Evolutionary conservation across 2,113 vertebrate genomes (phyloP).

Genomic region (Chaetura pelagica): DNA sequence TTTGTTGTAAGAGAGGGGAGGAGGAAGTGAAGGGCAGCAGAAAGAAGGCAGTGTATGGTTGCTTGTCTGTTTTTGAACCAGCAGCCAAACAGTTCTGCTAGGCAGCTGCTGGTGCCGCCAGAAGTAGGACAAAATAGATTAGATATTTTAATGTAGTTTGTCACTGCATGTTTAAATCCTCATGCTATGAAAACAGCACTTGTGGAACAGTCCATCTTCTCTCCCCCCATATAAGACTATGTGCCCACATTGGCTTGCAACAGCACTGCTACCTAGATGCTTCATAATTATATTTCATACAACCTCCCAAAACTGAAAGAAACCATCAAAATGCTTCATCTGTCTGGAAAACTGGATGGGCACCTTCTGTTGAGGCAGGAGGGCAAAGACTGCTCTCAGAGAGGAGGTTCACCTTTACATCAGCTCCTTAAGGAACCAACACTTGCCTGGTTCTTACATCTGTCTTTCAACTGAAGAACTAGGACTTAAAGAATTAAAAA

Average conservation of each 20-base stretch:
- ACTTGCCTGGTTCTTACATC: neutral
- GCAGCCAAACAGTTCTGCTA: neutral
- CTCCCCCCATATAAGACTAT: no score
- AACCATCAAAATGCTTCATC: neutral
- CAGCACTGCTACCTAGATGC: neutral
- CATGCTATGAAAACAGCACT: neutral
- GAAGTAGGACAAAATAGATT: neutral
- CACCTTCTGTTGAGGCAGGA: accelerated
- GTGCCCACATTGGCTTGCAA: neutral
- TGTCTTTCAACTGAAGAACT: neutral
- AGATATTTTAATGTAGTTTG: neutral
- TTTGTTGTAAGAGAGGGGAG: neutral
- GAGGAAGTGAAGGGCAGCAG: neutral
- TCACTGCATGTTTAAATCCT: neutral
- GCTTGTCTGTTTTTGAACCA: neutral
- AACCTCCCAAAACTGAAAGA: neutral
- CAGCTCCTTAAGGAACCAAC: neutral
- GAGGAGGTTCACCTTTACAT: neutral
- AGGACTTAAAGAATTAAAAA: neutral
- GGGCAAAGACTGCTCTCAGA: neutral
- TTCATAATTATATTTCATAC: neutral
- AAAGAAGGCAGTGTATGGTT: neutral
- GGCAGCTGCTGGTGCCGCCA: neutral
- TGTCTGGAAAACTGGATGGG: neutral
- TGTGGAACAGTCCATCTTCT: no score